Conservation (phyloP, 2,113 vertebrate species). For the Callopanchax toddi region DNA sequence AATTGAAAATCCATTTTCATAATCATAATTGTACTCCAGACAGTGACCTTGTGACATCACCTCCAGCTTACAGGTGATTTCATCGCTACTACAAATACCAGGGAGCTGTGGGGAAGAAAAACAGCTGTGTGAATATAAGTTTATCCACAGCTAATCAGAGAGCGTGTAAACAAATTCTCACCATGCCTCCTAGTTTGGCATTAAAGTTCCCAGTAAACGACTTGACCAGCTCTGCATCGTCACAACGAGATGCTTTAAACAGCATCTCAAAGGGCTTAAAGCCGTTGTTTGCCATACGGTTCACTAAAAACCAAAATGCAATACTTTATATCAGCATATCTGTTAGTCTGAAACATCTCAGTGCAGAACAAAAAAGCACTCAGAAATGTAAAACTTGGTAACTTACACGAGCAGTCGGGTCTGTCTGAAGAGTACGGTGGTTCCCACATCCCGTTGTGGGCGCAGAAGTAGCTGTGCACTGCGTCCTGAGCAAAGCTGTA, state of each 20-base stretch:
- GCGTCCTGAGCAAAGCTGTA: constrained; percentile 91
- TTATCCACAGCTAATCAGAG: neutral
- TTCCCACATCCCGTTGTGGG: constrained; percentile 89
- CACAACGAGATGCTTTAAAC: constrained; percentile 93
- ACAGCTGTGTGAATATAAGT: neutral
- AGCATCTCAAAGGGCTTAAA: constrained; percentile 97
- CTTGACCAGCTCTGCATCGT: constrained; percentile 87
- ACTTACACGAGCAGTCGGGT: constrained; percentile 92
- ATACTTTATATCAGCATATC: neutral
- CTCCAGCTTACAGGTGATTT: constrained; percentile 92
- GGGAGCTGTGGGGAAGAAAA: constrained; percentile 84
- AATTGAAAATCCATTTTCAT: constrained; percentile 97
- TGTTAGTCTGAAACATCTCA: too few species aligned
- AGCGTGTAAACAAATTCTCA: constrained; percentile 60
- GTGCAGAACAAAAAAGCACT: constrained; percentile 26
- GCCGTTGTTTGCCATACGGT: constrained; percentile 94
- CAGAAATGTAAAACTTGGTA: neutral
- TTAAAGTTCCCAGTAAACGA: constrained; percentile 90
- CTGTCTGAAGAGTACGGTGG: constrained; percentile 86
- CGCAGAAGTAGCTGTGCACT: constrained; percentile 88
- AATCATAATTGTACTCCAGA: constrained; percentile 97
- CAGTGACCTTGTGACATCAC: constrained; percentile 90
- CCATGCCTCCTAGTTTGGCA: constrained; percentile 88
- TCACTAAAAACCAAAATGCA: constrained; percentile 79
- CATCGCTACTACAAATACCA: constrained; percentile 87